A percentile compares a stretch with the other conserved stretches of the same genome.
These are phyloP conservation scores for Chaetodon auriga DNA, from an alignment of 2,113 vertebrate species.

Conservation along the genomic window DNA sequence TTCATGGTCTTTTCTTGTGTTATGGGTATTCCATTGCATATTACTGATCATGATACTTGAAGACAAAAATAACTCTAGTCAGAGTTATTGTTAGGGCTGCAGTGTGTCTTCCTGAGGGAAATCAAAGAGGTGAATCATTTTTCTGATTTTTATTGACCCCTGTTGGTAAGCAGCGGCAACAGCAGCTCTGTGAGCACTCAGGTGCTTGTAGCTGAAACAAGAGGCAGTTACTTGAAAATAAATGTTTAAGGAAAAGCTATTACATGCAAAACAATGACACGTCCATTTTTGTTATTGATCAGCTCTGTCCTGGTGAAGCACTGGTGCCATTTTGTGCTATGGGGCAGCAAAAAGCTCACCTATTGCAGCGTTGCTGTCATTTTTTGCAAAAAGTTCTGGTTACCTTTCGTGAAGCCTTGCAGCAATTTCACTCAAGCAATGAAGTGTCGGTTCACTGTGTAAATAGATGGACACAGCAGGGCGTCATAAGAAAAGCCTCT, in stretches of 20 bases:
- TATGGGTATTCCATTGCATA: neutral
- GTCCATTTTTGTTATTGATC: neutral
- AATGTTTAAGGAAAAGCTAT: neutral
- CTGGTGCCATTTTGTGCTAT: neutral
- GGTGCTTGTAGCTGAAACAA: neutral
- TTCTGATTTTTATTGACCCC: conserved; percentile 11
- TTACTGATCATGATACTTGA: neutral
- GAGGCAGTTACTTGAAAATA: neutral
- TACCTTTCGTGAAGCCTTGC: neutral
- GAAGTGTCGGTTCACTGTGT: neutral
- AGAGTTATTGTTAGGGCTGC: neutral
- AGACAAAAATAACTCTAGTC: neutral
- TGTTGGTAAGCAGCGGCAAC: conserved; percentile 30
- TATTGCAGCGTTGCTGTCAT: neutral
- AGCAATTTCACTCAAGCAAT: neutral
- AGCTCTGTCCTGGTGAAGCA: neutral
- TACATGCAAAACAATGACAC: neutral
- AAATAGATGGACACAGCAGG: conserved; percentile 12
- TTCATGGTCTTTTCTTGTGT: neutral
- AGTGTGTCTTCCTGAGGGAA: neutral
- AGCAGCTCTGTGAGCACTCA: neutral
- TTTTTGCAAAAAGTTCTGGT: neutral
- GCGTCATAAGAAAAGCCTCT: conserved; percentile 17
- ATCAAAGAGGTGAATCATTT: neutral
- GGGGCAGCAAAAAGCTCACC: neutral